These are phyloP conservation scores for Elgaria multicarinata DNA, from an alignment of 2,113 vertebrate genomes.

Conservation along the genomic window DNA sequence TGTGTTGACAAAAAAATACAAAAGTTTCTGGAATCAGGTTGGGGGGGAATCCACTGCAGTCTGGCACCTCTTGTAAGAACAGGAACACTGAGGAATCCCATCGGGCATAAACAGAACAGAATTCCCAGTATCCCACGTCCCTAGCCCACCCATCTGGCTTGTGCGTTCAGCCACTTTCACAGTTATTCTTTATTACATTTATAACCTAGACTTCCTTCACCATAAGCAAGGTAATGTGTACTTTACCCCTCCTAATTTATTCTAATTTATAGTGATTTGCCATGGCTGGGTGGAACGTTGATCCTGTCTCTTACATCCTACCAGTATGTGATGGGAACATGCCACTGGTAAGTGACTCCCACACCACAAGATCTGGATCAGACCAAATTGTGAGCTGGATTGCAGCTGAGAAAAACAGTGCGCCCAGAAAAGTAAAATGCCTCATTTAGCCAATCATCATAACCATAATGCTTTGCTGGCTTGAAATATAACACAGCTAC, in stretches of 20 bases:
- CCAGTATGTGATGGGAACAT: background rate
- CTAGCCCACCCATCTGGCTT: background rate
- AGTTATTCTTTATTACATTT: background rate
- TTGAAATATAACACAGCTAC: background rate
- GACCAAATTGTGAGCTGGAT: background rate
- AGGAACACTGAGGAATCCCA: no score
- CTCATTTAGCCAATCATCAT: background rate
- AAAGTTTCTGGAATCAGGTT: no score
- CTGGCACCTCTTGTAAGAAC: no score
- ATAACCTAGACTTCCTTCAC: background rate
- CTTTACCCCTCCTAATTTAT: background rate
- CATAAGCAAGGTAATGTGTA: background rate
- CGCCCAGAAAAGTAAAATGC: background rate
- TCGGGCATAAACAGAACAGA: no score
- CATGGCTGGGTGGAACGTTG: background rate
- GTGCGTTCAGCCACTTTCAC: background rate
- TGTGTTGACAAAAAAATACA: no score
- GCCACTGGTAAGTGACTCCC: background rate
- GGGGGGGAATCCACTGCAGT: no score
- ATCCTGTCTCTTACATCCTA: no score
- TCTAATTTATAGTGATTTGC: background rate
- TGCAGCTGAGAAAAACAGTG: background rate
- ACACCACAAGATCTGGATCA: background rate
- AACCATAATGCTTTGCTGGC: background rate
- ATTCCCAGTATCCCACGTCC: no score